phyloP scores from a whole-genome alignment of 2,113 vertebrate species.

The Danio rerio region GRCz12tu NC_133195.1:51923001-51923500 shows the following conservation, averaged over 20 bases:
- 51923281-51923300: slow-evolving; percentile 98
- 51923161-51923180: slow-evolving; percentile 10
- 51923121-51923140: no score
- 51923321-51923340: slow-evolving; percentile 91
- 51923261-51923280: slow-evolving; percentile 89
- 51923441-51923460: slow-evolving; percentile 76
- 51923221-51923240: slow-evolving; percentile 90
- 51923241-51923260: slow-evolving; percentile 85
- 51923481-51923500: slow-evolving; percentile 93
- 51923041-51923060: no score
- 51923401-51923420: slow-evolving; percentile 81
- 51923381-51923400: slow-evolving; percentile 92
- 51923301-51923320: slow-evolving; percentile 90
- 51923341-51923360: slow-evolving; percentile 88
- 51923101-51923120: no score
- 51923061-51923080: no score
- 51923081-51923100: no score
- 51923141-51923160: neutral
- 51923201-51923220: slow-evolving; percentile 97
- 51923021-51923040: no score
- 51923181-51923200: slow-evolving; percentile 84
- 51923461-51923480: slow-evolving; percentile 89
- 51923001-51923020: no score
- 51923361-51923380: slow-evolving; percentile 95
- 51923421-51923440: slow-evolving; percentile 75